A percentile compares a stretch with the other conserved stretches of the same genome.
phyloP scores from a whole-genome alignment of 2,113 vertebrate genomes.

The Caranx ignobilis region DNA sequence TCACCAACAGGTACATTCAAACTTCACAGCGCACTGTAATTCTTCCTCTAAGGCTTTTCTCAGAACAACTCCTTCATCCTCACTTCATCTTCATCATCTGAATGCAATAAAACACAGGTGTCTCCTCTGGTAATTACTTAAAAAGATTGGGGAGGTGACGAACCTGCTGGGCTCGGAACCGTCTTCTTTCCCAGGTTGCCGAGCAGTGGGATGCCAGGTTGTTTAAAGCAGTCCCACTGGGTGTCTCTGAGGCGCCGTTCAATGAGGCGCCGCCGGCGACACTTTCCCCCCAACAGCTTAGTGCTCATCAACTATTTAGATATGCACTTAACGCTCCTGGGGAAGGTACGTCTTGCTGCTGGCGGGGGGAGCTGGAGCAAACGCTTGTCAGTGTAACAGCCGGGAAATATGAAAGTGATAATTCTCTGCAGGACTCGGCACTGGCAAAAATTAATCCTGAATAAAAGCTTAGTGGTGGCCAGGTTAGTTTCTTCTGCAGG shows the following conservation, averaged over 20 bases:
- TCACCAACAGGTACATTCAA: constrained; percentile 15
- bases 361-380: constrained; percentile 48
- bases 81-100: constrained; percentile 35
- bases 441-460: constrained; percentile 25
- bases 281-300: constrained; percentile 79
- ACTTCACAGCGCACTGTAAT: not conserved
- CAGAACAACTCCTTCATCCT: constrained; percentile 29
- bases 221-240: constrained; percentile 80
- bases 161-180: constrained; percentile 66
- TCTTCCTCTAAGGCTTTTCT: constrained; percentile 18
- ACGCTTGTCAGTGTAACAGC: constrained; percentile 41
- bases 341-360: constrained; percentile 65
- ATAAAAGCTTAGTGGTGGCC: constrained; percentile 7
- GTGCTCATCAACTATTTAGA: constrained; percentile 84
- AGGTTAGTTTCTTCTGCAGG: not conserved
- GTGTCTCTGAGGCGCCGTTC: constrained; percentile 67
- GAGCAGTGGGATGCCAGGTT: constrained; percentile 70
- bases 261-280: constrained; percentile 74
- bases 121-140: constrained; percentile 69
- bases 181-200: constrained; percentile 64
- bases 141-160: constrained; percentile 61
- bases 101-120: constrained; percentile 46
- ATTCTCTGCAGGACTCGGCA: constrained; percentile 14
- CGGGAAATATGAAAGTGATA: not conserved
- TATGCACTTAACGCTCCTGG: constrained; percentile 79